A percentile compares a stretch with the other conserved stretches of the same genome.
These are phyloP conservation scores for Macrobrachium nipponense DNA, from an alignment of 1,140 invertebrate genomes.

Conservation along the genomic window DNA sequence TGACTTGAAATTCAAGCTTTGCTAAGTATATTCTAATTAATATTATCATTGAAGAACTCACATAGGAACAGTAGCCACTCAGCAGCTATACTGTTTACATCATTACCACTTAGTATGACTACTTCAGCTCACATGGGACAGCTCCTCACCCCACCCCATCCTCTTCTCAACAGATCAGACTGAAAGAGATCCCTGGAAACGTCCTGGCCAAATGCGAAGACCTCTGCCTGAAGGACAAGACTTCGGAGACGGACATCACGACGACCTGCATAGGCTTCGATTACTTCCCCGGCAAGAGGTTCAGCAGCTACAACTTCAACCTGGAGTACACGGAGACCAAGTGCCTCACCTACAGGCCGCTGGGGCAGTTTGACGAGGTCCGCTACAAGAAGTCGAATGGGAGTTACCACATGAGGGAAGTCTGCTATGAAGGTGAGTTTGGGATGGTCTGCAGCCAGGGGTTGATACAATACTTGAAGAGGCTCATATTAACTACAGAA, in stretches of 20 bases:
- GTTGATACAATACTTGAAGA: too few relatives aligned
- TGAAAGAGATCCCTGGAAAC: conserved; percentile 36
- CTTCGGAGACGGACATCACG: conserved; percentile 82
- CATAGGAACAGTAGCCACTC: too few relatives aligned
- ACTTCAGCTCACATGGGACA: too few relatives aligned
- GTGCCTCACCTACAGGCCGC: conserved; percentile 87
- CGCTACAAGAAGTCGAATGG: conserved; percentile 81
- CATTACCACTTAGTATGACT: too few relatives aligned
- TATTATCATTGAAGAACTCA: too few relatives aligned
- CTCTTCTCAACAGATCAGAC: conserved; percentile 11
- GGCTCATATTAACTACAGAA: too few relatives aligned
- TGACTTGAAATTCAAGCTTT: too few relatives aligned
- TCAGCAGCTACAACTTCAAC: conserved; percentile 77
- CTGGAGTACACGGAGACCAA: conserved; percentile 90
- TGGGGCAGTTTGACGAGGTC: conserved; percentile 82
- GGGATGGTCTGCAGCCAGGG: background rate
- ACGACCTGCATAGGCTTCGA: conserved; percentile 87
- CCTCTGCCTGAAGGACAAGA: conserved; percentile 84
- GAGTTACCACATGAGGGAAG: conserved; percentile 89
- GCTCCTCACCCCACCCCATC: too few relatives aligned
- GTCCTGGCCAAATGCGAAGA: conserved; percentile 87
- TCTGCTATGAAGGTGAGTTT: conserved; percentile 86
- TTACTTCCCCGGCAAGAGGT: conserved; percentile 86
- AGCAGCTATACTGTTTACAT: too few relatives aligned
- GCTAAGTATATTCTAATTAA: too few relatives aligned